Conservation (phyloP, 2,888 invertebrate species). For the Pinctada fucata region DNA sequence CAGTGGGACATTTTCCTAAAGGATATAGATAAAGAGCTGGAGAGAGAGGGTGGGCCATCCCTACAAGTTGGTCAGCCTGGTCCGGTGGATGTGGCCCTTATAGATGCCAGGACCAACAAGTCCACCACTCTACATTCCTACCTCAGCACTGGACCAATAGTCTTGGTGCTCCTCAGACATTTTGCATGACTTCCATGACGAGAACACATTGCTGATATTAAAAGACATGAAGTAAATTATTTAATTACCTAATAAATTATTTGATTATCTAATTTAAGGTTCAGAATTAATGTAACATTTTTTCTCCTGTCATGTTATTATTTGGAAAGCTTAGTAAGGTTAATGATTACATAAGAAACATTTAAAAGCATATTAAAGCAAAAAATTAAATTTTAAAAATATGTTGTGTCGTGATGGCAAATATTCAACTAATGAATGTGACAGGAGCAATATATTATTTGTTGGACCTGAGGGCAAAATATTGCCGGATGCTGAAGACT, state of each 20-base stretch:
- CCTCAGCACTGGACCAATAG: slow-evolving; percentile 44
- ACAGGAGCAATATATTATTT: too few species aligned
- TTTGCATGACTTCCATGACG: slow-evolving; percentile 76
- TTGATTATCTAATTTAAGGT: too few species aligned
- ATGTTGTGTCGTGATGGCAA: too few species aligned
- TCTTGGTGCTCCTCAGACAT: slow-evolving; percentile 69
- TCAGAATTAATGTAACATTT: too few species aligned
- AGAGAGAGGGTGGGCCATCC: slow-evolving; percentile 32
- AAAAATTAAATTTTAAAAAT: too few species aligned
- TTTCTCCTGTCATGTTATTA: too few species aligned
- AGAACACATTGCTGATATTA: slow-evolving; percentile 62
- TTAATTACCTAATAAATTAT: background rate
- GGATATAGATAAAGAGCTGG: slow-evolving; percentile 55
- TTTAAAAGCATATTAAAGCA: too few species aligned
- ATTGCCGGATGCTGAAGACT: too few species aligned
- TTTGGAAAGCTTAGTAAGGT: too few species aligned
- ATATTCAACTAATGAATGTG: too few species aligned
- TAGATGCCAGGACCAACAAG: slow-evolving; percentile 59
- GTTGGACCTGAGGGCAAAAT: too few species aligned
- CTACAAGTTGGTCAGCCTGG: slow-evolving; percentile 53
- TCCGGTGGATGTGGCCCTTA: slow-evolving; percentile 52
- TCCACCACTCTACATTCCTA: slow-evolving; percentile 49
- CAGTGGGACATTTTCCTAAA: slow-evolving; percentile 65
- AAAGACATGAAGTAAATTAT: slow-evolving; percentile 48
- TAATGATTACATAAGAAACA: too few species aligned